phyloP scores from a whole-genome alignment of 2,888 invertebrate genomes.

The Neoitamus cyanurus region DNA sequence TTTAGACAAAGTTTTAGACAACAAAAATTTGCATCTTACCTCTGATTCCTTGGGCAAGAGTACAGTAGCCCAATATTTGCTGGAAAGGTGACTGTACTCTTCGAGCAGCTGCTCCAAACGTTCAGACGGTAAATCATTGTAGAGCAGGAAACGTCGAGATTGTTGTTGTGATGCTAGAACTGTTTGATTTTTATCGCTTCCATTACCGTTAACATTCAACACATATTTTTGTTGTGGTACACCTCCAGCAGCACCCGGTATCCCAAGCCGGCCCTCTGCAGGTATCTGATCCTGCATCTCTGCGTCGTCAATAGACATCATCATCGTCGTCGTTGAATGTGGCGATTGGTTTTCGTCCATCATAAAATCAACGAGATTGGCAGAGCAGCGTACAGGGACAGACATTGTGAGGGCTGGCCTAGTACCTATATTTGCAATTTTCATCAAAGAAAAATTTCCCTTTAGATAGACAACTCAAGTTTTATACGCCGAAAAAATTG shows the following conservation, averaged over 20 bases:
- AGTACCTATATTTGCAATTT: slow-evolving; percentile 61
- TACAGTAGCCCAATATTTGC: slow-evolving; percentile 77
- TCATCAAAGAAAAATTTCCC: slow-evolving; percentile 38
- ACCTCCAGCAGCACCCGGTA: slow-evolving; percentile 73
- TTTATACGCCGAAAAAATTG: neutral
- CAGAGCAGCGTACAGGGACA: slow-evolving; percentile 68
- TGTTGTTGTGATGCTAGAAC: slow-evolving; percentile 50
- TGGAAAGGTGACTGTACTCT: slow-evolving; percentile 76
- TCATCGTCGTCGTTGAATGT: slow-evolving; percentile 57
- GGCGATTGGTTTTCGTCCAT: slow-evolving; percentile 61
- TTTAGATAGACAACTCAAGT: neutral
- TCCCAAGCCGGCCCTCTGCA: slow-evolving; percentile 71
- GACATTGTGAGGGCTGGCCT: slow-evolving; percentile 69
- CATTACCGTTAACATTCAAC: slow-evolving; percentile 54
- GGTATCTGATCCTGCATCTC: slow-evolving; percentile 65
- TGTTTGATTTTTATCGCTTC: slow-evolving; percentile 47
- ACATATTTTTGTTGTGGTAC: slow-evolving; percentile 46
- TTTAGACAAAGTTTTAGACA: neutral
- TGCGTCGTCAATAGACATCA: slow-evolving; percentile 60
- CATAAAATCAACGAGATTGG: slow-evolving; percentile 65
- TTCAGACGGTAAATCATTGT: slow-evolving; percentile 57
- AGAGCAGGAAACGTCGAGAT: slow-evolving; percentile 39
- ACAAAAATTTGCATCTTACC: slow-evolving; percentile 65
- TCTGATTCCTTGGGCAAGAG: slow-evolving; percentile 73
- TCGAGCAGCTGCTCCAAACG: slow-evolving; percentile 71